A percentile compares a stretch with the other conserved stretches of the same genome.
These are phyloP conservation scores for Turdus rufiventris DNA, from an alignment of 2,113 vertebrate genomes.

Conservation along the genomic window DNA sequence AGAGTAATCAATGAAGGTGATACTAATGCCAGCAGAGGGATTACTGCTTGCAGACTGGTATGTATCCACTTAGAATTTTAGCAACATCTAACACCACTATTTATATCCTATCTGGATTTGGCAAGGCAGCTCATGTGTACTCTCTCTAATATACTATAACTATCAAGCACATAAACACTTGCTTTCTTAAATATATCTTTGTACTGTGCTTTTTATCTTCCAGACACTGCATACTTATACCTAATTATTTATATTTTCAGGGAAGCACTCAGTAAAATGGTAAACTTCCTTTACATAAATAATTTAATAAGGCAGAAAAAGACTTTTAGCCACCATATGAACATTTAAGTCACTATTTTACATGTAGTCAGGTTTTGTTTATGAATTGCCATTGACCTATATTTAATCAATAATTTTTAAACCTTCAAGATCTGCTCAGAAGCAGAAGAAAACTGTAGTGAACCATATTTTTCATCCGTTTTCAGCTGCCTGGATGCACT, in stretches of 20 bases:
- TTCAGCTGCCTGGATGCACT: neutral
- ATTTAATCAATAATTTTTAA: neutral
- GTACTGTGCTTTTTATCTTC: neutral
- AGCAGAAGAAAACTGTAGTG: neutral
- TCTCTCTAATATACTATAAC: neutral
- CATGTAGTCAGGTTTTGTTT: neutral
- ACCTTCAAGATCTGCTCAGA: neutral
- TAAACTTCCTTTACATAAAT: neutral
- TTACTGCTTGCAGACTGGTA: neutral
- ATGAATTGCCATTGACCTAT: neutral
- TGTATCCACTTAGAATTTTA: neutral
- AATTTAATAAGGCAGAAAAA: neutral
- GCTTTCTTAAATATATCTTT: neutral
- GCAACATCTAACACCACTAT: constrained; percentile 1
- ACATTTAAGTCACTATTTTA: neutral
- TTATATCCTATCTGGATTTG: constrained; percentile 35
- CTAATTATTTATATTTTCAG: neutral
- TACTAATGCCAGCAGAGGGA: neutral
- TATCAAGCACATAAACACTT: neutral
- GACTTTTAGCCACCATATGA: neutral
- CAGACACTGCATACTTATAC: neutral
- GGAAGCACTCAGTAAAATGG: neutral
- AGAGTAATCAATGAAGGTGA: neutral
- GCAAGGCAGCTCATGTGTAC: neutral
- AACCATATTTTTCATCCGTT: neutral